Conservation (phyloP, 2,113 vertebrate species). For the Emydura subglobosa region DNA sequence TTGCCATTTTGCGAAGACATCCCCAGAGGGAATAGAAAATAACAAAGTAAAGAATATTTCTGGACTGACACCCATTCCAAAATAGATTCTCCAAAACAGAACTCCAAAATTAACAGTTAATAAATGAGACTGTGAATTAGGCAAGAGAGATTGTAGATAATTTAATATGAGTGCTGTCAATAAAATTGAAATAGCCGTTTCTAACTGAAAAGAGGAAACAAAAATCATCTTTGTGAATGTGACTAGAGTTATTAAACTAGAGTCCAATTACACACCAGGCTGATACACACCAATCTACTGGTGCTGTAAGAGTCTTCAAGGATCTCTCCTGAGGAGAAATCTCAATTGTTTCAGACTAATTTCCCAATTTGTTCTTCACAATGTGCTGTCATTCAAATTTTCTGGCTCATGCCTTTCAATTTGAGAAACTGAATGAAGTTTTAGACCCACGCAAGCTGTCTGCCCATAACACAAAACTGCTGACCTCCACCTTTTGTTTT, state of each 20-base stretch:
- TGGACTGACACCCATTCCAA: slow-evolving; percentile 71
- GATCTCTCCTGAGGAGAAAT: slow-evolving; percentile 15
- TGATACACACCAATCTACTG: neutral
- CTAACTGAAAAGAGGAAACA: slow-evolving; percentile 34
- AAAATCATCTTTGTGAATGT: slow-evolving; percentile 25
- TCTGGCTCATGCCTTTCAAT: neutral
- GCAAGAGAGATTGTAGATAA: slow-evolving; percentile 42
- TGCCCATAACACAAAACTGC: neutral
- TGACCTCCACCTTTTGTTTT: neutral
- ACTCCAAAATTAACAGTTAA: slow-evolving; percentile 36
- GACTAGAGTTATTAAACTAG: slow-evolving; percentile 50
- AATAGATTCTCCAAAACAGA: slow-evolving; percentile 69
- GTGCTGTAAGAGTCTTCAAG: slow-evolving; percentile 1
- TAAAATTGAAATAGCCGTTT: slow-evolving; percentile 69
- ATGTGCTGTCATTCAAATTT: neutral
- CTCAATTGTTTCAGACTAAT: slow-evolving; percentile 56
- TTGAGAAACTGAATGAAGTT: neutral
- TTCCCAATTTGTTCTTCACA: slow-evolving; percentile 49
- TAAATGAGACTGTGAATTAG: slow-evolving; percentile 50
- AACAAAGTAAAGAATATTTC: slow-evolving; percentile 77
- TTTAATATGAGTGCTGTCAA: slow-evolving; percentile 53
- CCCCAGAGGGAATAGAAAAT: slow-evolving; percentile 76
- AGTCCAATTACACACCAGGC: slow-evolving; percentile 24
- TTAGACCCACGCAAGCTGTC: neutral
- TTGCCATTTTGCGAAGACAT: slow-evolving; percentile 79